A percentile compares a stretch with the other conserved stretches of the same genome.
These are phyloP conservation scores for Tachina lurida DNA, from an alignment of 2,888 invertebrate species.

Conservation along the genomic window DNA sequence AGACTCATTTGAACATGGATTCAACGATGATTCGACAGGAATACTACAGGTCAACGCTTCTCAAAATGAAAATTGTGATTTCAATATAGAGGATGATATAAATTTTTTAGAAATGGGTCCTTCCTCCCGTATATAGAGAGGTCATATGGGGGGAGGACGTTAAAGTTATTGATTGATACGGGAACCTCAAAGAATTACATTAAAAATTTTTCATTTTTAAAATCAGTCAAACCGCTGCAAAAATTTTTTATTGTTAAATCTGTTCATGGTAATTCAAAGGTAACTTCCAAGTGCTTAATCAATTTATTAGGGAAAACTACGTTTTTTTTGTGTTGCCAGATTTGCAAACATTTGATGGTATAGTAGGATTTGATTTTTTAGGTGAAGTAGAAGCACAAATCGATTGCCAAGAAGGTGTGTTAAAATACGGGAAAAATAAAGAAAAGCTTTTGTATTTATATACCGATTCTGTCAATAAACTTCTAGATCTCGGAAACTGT, in stretches of 20 bases:
- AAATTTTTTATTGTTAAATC: conserved; percentile 56
- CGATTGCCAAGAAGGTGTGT: conserved; percentile 50
- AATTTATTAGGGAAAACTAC: conserved; percentile 50
- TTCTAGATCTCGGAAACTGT: conserved; percentile 17
- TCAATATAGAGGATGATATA: conserved; percentile 31
- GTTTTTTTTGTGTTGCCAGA: conserved; percentile 44
- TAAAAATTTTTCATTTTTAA: conserved; percentile 42
- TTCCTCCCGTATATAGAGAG: conserved; percentile 61
- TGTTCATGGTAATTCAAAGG: conserved; percentile 43
- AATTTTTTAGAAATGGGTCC: conserved; percentile 45
- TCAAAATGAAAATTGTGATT: conserved; percentile 2
- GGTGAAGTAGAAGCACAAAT: conserved; percentile 58
- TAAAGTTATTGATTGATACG: conserved; percentile 48
- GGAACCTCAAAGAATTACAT: conserved; percentile 47
- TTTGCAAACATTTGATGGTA: conserved; percentile 37
- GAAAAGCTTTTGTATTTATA: conserved; percentile 22
- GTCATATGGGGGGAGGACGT: conserved; percentile 36
- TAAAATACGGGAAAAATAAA: conserved; percentile 19
- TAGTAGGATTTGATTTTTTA: conserved; percentile 58
- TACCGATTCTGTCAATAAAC: conserved; percentile 20
- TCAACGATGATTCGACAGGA: conserved; percentile 28
- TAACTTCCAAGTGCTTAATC: conserved; percentile 30
- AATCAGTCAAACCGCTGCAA: conserved; percentile 23
- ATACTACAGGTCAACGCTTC: conserved; percentile 16
- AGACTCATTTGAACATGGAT: conserved; percentile 18